Evolutionary conservation across 2,113 vertebrate species (phyloP), one percentile per base, ranked within the genome.

Genomic region (Ophiodon elongatus): DNA sequence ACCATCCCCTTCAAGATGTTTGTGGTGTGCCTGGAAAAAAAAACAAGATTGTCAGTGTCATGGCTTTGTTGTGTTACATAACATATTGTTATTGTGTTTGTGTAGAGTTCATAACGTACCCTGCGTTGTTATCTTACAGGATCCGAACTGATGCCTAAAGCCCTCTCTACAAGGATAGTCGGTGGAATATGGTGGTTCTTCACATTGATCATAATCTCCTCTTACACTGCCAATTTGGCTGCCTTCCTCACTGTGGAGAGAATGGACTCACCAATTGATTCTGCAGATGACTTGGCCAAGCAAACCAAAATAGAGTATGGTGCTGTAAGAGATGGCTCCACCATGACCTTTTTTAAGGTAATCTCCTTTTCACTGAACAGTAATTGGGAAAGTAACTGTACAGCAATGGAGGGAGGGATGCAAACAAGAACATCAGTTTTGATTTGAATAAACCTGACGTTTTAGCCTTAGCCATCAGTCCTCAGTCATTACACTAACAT

Each of bases 181-280:
- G 98, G 98, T 90, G 98, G 98, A 80, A 99, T 99, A 93, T 99
- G 98, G 98, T 99, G 98, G 98, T 99, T 99, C 95, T 99, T 99
- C 91, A 99, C 98, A 33, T 89, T 99, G 90, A 98, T 99, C 94
- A 98, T 99, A 91, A 98, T 99, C 91, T 99, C 98, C 78, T 99
- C 98, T 62, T 99, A 99, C 77, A 99, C 98, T 66, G 98, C 98
- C 89, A 99, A 99, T 94, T 87, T 99, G 94, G 98, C 98, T 60
- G 98, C 98, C 92, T 99, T 99, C 92, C 95, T 99, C 87, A 99
- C 98, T 0, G 98, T 99, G 89, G 98, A 99, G 93, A 96, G 98
- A 85, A 99, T 99, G 98, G 98, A 99, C 85, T 99, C 98, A 0
- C 98, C 98, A 11, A 99, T 99, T 1, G 98, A 98, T 90, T 99